Base-by-base conservation (phyloP, 2,888 invertebrate genomes). In the Pocota personata region DNA sequence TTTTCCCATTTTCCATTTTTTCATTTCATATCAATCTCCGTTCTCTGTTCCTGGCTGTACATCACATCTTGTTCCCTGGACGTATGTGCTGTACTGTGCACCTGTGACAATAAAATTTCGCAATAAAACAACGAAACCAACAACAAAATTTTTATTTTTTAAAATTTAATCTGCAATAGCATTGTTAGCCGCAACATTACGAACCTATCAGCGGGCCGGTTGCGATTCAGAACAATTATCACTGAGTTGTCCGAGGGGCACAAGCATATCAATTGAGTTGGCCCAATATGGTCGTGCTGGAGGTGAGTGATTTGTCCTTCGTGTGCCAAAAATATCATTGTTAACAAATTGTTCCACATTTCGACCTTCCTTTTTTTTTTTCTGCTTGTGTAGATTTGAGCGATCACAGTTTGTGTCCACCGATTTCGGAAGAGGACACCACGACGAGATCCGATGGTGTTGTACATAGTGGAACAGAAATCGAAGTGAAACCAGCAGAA, bases 161-260 rank as follows among this genome's bases (percentile, higher is more conserved):
- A n/a, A 10, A 43, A 72, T 35, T 77, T 60, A 35, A 66, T 43
- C 21, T 16, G 27, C 75, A 50, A 88, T 94, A 98, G 98, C 97
- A 91, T 94, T 98, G 88, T 95, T 99, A 89, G 95, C 97, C 90
- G 97, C 97, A 89, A 98, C 98, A 32, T 94, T 99, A 89, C 94
- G 97, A 90, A 98, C 97, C 55, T 97, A 97, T 93, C 97, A 98
- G 91, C 95, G 96, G 88, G 97, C 97, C 60, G 97, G 97, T 66
- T 99, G 99, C 93, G 98, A 98, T 93, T 97, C 97, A 87, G 97
- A 98, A 90, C 94, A 95, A 91, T 95, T 98, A 91, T 95, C 95
- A 60, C 94, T 98, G 87, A 95, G 96, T 90, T 99, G 99, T 93
- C 98, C 98, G 30, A 94, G 96, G 57, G 97, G 97, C 67, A 98